Conservation (phyloP, 2,113 vertebrate genomes). For the Empidonax traillii region DNA sequence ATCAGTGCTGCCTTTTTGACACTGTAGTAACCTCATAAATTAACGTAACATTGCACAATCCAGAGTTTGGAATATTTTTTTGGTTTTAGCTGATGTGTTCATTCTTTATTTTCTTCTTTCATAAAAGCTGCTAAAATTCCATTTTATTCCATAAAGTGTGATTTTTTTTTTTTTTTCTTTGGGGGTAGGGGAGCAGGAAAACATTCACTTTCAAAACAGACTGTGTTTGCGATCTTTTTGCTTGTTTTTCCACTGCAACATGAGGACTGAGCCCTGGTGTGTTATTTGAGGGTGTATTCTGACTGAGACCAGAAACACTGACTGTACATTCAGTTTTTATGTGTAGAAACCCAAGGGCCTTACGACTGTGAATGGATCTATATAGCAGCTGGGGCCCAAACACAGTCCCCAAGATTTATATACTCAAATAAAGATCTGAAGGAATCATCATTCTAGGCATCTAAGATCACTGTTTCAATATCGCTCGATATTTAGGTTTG, state of each 20-base stretch:
- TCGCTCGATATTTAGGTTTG: background rate
- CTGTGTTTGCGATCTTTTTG: background rate
- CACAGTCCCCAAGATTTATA: background rate
- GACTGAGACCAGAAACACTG: background rate
- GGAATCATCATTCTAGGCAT: background rate
- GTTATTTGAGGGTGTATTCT: background rate
- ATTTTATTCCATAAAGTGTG: background rate
- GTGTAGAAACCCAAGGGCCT: background rate
- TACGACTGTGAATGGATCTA: background rate
- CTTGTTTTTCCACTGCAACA: background rate
- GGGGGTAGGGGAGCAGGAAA: background rate
- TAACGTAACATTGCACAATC: background rate
- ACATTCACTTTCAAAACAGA: background rate
- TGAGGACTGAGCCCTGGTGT: background rate
- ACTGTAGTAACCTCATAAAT: background rate
- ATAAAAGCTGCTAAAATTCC: background rate
- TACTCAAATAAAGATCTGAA: background rate
- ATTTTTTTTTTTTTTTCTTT: background rate
- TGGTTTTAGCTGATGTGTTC: background rate
- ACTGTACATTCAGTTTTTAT: background rate
- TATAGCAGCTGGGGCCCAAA: background rate
- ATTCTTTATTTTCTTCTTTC: background rate
- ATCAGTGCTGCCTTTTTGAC: background rate
- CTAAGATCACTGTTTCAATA: background rate
- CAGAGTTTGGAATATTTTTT: background rate